Percentiles rank a stretch among this genome's conserved stretches.
phyloP scores from a whole-genome alignment of 2,888 invertebrate genomes.

The Galerucella calmariensis region DNA sequence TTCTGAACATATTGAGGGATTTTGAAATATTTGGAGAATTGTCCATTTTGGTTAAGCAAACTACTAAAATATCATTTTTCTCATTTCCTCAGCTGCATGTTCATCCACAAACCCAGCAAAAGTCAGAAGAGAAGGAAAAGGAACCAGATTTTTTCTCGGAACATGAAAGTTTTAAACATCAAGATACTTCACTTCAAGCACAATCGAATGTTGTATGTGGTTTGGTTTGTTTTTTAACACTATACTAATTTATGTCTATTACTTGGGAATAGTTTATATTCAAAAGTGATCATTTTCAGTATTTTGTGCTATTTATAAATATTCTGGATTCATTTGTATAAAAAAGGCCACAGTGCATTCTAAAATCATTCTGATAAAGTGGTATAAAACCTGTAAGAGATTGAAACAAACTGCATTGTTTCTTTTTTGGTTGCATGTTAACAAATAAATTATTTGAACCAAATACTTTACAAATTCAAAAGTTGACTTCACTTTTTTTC shows the following conservation, averaged over 20 bases:
- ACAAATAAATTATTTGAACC: not conserved
- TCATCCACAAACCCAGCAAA: slow-evolving; percentile 72
- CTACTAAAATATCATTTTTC: slow-evolving; percentile 16
- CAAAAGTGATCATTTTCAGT: not conserved
- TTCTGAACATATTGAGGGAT: not conserved
- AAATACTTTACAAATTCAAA: not conserved
- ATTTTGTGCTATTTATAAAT: not conserved
- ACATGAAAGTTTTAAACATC: slow-evolving; percentile 67
- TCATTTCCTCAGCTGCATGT: slow-evolving; percentile 73
- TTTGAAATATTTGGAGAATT: slow-evolving; percentile 5
- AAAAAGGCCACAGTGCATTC: no score
- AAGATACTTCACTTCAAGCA: slow-evolving; percentile 43
- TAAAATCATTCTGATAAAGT: no score
- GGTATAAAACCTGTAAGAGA: not conserved
- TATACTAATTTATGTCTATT: not conserved
- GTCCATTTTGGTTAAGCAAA: not conserved
- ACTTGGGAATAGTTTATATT: not conserved
- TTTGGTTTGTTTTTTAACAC: slow-evolving; percentile 39
- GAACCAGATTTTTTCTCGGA: slow-evolving; percentile 92
- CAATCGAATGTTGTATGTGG: slow-evolving; percentile 48
- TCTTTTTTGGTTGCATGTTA: not conserved
- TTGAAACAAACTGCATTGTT: not conserved
- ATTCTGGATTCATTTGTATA: no score
- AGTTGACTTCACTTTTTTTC: not conserved
- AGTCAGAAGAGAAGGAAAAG: slow-evolving; percentile 72